Evolutionary conservation across 2,888 invertebrate species (phyloP), one percentile per base, ranked within the genome.

Genomic region (Agriopis aurantiaria): DNA sequence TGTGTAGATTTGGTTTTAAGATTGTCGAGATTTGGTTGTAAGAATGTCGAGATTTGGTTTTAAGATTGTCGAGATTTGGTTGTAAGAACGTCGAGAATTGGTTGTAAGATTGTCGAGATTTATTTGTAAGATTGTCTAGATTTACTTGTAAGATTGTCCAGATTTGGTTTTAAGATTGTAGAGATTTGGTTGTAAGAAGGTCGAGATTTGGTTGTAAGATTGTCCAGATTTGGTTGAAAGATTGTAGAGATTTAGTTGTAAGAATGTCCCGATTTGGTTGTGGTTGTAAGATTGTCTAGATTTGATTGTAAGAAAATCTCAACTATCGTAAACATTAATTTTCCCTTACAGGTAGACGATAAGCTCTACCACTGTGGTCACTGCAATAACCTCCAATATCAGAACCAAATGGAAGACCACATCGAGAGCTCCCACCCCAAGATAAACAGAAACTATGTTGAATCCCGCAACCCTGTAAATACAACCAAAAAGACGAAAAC

Each of bases 321-420:
- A 23, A 2, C 17, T 23, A 23, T 23, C 17, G 17, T 23, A 23
- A 23, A 23, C 17, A 23, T 23, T 56, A 6, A 1, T 45, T 41
- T 17, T 14, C 23, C 9, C 6, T 82, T 80, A 14, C 73, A 88
- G 88, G 76, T 86, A 0, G 80, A 78, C 56, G 67, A 78, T 0
- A 82, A 74, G 52, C 73, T 80, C 0, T 83, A 78, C 23, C 88
- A 87, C 52, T 88, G 88, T 40, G 85, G 82, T 0, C 80, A 82
- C 41, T 88, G 88, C 76, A 87, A 88, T 62, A 82, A 82, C 10
- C 62, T 76, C 0, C 76, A 73, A 43, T 67, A 65, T 41, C 71
- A 71, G 8, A 58, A 62, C 48, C 68, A 70, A 3, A 75, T 75
- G 40, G 17, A 56, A 14, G 40, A 53, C 0, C 75, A 71, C 55